Conservation (phyloP, 2,113 vertebrate genomes). For the Limnothrissa miodon region DNA sequence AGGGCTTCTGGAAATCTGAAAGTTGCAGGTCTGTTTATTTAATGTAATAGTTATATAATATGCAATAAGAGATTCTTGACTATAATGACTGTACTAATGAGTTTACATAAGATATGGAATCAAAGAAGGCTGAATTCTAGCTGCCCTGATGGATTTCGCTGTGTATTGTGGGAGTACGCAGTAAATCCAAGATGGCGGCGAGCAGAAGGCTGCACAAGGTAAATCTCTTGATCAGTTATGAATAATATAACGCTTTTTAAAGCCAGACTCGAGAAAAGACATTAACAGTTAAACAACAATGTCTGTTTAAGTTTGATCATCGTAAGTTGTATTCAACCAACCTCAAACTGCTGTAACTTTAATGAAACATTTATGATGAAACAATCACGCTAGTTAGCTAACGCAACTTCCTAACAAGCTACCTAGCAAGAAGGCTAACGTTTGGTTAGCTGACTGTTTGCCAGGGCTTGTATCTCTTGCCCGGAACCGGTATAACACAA, state of each 20-base stretch:
- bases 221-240: constrained; percentile 56
- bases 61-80: not conserved
- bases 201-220: constrained; percentile 87
- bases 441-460: constrained; percentile 12
- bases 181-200: constrained; percentile 83
- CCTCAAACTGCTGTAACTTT: not conserved
- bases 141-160: constrained; percentile 21
- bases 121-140: not conserved
- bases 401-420: constrained; percentile 10
- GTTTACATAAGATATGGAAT: not conserved
- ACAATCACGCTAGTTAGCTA: constrained; percentile 15
- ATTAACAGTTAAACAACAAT: not conserved
- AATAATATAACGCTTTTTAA: constrained; percentile 1
- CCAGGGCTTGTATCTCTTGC: constrained; percentile 20
- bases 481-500: constrained; percentile 26
- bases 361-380: not conserved
- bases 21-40: not conserved
- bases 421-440: constrained; percentile 5
- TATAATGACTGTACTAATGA: not conserved
- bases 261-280: not conserved
- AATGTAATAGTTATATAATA: not conserved
- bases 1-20: no score
- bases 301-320: not conserved
- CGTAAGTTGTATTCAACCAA: not conserved
- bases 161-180: constrained; percentile 76